Evolutionary conservation across 2,797 vertebrate genomes (phyloP).

Genomic region (Carcharodon carcharias): DNA sequence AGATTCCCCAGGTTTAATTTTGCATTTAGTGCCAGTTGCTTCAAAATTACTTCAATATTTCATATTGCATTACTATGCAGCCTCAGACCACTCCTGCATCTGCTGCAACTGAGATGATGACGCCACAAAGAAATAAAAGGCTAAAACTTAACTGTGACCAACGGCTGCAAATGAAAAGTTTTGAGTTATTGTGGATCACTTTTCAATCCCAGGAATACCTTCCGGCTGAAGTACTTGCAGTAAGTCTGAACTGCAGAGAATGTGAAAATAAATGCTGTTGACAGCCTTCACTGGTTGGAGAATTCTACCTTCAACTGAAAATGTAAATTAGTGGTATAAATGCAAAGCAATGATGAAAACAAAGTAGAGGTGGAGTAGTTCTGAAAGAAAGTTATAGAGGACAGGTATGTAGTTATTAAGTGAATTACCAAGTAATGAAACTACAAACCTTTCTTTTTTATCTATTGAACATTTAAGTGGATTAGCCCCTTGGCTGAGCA

Average conservation of each 20-base stretch:
- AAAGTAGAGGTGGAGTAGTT: neutral
- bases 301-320: neutral
- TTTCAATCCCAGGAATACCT: neutral
- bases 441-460: no score
- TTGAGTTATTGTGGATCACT: neutral
- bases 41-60: neutral
- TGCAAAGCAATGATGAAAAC: neutral
- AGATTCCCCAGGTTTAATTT: neutral
- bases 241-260: neutral
- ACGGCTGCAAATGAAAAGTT: neutral
- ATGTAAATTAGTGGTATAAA: neutral
- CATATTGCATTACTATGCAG: neutral
- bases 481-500: neutral
- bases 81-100: neutral
- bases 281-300: neutral
- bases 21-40: neutral
- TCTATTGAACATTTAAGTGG: neutral
- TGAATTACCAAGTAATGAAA: neutral
- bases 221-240: neutral
- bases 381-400: neutral
- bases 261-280: neutral
- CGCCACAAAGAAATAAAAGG: neutral
- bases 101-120: neutral
- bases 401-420: neutral
- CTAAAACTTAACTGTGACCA: neutral